Base-by-base conservation (phyloP, 2,113 vertebrate genomes). In the Rattus rattus region DNA sequence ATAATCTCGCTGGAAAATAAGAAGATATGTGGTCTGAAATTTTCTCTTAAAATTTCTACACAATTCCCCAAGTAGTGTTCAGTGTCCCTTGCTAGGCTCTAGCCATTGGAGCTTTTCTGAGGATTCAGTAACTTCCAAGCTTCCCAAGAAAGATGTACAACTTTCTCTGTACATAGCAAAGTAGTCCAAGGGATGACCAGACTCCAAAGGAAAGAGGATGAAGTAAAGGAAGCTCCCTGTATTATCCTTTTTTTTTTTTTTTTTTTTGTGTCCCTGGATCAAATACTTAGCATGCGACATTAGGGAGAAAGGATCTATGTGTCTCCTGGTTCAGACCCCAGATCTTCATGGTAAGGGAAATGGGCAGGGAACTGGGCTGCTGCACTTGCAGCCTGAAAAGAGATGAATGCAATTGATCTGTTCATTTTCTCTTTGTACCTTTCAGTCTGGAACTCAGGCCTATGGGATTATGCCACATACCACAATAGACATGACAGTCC, bases 71-170 rank as follows among this genome's bases (percentile, higher is more conserved):
- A 96, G 79, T 28, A 39, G n/a, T 16, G 8, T 87, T 81, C n/a
- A 16, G 54, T 75, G 81, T 94, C 30, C n/a, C 26, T 28, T 5
- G 30, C 49, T 52, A 9, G 65, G 47, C 67, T 88, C 28, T 69
- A 67, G 33, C 36, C 73, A 61, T 10, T n/a, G 69, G 52, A 69
- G 52, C 26, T 94, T 88, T 92, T 84, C 88, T 84, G 73, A 93
- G 94, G 70, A 63, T 22, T 93, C 56, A 28, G 12, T 80, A 56
- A 70, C 92, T 92, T 90, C 85, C n/a, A 92, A 63, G 91, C 17
- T 85, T 94, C 80, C 81, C 85, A 80, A 67, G 90, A 89, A 85
- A 94, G 87, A 75, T 39, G 39, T 61, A 75, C 79, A 83, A 33
- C 67, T 90, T 13, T 88, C 12, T 84, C 79, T 90, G 65, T 47